These are phyloP conservation scores for Laterallus jamaicensis DNA, from an alignment of 2,113 vertebrate species.

Conservation along the genomic window DNA sequence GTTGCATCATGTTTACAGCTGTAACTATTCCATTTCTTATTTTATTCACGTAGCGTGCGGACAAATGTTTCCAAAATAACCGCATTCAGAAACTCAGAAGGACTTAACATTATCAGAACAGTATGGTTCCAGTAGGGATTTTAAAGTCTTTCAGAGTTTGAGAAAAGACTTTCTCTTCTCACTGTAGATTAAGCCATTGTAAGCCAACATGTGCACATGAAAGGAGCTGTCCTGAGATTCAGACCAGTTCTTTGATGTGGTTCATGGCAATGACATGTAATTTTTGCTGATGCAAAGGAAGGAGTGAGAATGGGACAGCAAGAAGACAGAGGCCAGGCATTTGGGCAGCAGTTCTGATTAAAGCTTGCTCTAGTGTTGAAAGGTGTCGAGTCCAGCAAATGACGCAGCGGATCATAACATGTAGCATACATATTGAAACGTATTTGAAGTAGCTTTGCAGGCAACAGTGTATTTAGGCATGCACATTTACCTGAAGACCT, in stretches of 20 bases:
- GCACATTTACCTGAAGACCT: not conserved
- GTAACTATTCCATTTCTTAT: not conserved
- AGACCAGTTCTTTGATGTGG: not conserved
- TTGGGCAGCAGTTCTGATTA: not conserved
- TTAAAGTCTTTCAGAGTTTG: not conserved
- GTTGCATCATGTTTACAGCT: slow-evolving; percentile 12
- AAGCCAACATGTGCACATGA: not conserved
- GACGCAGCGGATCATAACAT: not conserved
- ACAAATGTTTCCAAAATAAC: not conserved
- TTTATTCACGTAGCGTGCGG: not conserved
- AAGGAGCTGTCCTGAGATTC: not conserved
- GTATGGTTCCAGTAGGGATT: not conserved
- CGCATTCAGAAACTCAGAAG: not conserved
- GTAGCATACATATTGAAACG: not conserved
- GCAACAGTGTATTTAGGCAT: not conserved
- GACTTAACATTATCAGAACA: not conserved
- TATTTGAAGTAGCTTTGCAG: not conserved
- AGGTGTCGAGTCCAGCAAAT: not conserved
- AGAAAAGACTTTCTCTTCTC: not conserved
- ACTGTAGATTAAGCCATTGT: not conserved
- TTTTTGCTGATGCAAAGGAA: not conserved
- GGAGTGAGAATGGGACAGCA: not conserved
- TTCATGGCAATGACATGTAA: not conserved
- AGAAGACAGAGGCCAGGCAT: not conserved
- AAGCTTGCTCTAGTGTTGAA: not conserved